Percentiles rank a stretch among this genome's conserved stretches.
Conservation (phyloP, 2,888 invertebrate species). For the Matsumyia berberina region DNA sequence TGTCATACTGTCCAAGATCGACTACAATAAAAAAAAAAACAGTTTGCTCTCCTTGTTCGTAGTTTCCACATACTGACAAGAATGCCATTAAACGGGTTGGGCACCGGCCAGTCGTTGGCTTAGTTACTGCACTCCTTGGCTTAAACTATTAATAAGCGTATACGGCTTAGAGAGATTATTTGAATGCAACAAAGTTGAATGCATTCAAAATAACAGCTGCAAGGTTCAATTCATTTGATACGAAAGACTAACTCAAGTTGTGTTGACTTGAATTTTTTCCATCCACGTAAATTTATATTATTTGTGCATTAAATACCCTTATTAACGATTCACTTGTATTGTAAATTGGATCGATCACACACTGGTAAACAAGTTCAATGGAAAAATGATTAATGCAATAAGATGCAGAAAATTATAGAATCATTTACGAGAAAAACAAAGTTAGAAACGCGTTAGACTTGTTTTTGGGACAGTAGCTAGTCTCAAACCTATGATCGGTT, state of each 20-base stretch:
- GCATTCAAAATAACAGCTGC: conserved; percentile 23
- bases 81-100: conserved; percentile 21
- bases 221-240: background rate
- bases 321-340: conserved; percentile 13
- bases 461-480: conserved; percentile 1
- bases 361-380: background rate
- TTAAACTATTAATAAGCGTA: conserved; percentile 3
- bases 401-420: conserved; percentile 18
- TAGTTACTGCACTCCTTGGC: conserved; percentile 2
- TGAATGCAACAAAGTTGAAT: background rate
- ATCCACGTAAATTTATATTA: background rate
- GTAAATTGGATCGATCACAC: conserved; percentile 1
- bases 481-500: background rate
- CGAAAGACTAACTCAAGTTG: background rate
- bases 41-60: background rate
- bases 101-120: background rate
- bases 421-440: background rate
- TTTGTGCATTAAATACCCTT: background rate
- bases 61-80: conserved; percentile 1
- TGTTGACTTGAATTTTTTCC: background rate
- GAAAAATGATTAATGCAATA: conserved; percentile 5
- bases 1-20: conserved; percentile 6
- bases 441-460: conserved; percentile 13
- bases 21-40: conserved; percentile 5
- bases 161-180: background rate